Conservation (phyloP, 2,888 invertebrate species). For the Gastracanthus pulcherrimus region DNA sequence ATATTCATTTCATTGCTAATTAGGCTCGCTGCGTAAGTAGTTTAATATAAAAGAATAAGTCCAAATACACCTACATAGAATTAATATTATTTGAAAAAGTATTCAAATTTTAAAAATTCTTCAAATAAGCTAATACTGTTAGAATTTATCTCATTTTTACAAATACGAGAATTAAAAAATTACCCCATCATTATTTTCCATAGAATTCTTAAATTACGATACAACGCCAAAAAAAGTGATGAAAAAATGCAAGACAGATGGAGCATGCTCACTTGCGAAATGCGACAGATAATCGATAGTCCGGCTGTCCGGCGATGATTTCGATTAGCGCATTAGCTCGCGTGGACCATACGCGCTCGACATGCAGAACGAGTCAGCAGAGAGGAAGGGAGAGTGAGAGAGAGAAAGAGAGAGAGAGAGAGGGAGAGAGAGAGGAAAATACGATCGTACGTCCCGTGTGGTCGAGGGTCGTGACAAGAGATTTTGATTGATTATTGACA, state of each 20-base stretch:
- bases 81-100: no score
- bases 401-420: not conserved
- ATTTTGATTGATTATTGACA: constrained; percentile 56
- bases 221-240: constrained; percentile 44
- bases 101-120: no score
- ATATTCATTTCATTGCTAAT: no score
- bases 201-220: not conserved
- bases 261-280: constrained; percentile 41
- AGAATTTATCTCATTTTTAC: no score
- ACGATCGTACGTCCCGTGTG: not conserved
- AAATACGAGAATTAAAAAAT: no score
- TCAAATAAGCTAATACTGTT: no score
- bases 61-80: not conserved
- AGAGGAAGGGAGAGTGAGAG: no score
- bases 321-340: constrained; percentile 65
- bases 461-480: constrained; percentile 46
- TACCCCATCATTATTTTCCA: no score
- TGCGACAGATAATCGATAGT: constrained; percentile 72
- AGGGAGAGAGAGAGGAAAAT: not conserved
- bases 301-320: constrained; percentile 67
- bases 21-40: not conserved
- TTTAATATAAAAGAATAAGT: not conserved
- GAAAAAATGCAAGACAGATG: constrained; percentile 19
- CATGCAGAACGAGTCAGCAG: not conserved
- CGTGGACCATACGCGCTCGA: not conserved